Conservation (phyloP, 1,140 invertebrate genomes). For the Bombus pyrosoma region DNA sequence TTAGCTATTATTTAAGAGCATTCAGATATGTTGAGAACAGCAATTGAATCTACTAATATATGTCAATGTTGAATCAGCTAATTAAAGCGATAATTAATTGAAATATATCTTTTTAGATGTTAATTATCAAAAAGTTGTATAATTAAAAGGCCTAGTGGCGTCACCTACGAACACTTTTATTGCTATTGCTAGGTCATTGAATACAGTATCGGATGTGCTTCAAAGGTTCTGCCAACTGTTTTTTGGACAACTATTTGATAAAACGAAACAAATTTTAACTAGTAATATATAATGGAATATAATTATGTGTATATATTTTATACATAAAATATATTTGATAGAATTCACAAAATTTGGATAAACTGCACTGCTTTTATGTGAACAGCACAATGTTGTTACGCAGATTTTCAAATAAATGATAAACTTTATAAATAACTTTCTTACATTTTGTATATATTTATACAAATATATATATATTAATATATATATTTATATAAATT, state of each 20-base stretch:
- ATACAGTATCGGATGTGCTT: not conserved
- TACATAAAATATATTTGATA: not conserved
- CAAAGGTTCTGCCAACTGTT: not conserved
- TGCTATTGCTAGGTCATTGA: slow-evolving; percentile 1
- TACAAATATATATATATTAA: too few relatives aligned
- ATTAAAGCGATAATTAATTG: slow-evolving; percentile 21
- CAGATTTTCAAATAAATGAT: not conserved
- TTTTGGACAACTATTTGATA: not conserved
- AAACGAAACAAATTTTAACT: not conserved
- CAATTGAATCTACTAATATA: not conserved
- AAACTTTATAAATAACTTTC: not conserved
- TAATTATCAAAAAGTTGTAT: slow-evolving; percentile 32
- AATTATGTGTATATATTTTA: not conserved
- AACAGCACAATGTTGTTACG: not conserved
- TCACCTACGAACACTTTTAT: slow-evolving; percentile 13
- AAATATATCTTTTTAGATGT: slow-evolving; percentile 23
- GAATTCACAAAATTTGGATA: not conserved
- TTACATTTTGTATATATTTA: not conserved
- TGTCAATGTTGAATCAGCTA: not conserved
- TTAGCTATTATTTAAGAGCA: not conserved
- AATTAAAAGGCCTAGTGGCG: slow-evolving; percentile 23
- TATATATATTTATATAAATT: not conserved
- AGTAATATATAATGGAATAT: not conserved
- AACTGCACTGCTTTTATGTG: slow-evolving; percentile 20
- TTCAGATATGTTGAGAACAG: not conserved